Percentiles rank a stretch among this genome's conserved stretches.
These are phyloP conservation scores for Ophion obscuratus DNA, from an alignment of 2,888 invertebrate genomes.

Conservation along the genomic window DNA sequence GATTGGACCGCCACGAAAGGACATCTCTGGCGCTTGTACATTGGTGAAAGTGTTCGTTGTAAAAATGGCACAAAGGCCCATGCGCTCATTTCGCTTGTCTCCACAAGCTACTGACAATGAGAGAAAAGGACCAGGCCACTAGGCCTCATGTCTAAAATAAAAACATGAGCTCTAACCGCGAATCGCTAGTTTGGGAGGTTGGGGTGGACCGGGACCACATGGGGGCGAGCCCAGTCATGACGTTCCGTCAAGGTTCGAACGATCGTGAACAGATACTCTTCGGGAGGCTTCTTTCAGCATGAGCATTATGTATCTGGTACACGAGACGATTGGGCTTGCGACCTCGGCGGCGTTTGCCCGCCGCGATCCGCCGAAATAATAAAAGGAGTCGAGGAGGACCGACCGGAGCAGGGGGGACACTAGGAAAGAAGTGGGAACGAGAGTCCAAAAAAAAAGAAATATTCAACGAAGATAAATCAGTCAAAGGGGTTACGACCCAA, in stretches of 20 bases:
- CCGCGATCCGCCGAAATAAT: conserved; percentile 44
- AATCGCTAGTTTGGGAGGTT: too few species aligned
- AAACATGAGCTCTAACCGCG: background rate
- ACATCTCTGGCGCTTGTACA: background rate
- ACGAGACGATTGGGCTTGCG: conserved; percentile 49
- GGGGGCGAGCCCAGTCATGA: conserved; percentile 27
- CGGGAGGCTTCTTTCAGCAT: background rate
- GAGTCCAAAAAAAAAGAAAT: conserved; percentile 32
- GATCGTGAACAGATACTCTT: background rate
- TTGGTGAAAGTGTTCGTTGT: background rate
- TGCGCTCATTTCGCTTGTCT: too few species aligned
- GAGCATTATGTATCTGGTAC: conserved; percentile 60
- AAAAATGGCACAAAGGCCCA: background rate
- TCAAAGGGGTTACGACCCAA: conserved; percentile 73
- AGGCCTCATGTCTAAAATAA: background rate
- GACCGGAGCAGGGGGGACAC: conserved; percentile 5
- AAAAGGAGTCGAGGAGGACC: conserved; percentile 22
- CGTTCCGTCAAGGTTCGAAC: conserved; percentile 46
- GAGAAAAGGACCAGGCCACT: background rate
- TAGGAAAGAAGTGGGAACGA: conserved; percentile 14
- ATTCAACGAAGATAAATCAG: conserved; percentile 73
- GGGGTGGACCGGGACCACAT: background rate
- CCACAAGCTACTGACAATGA: background rate
- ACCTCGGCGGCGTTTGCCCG: conserved; percentile 20
- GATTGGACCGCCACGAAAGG: background rate